Evolutionary conservation across 1,140 invertebrate species (phyloP), one percentile per base, ranked within the genome.

Genomic region (Zaprionus ghesquierei): DNA sequence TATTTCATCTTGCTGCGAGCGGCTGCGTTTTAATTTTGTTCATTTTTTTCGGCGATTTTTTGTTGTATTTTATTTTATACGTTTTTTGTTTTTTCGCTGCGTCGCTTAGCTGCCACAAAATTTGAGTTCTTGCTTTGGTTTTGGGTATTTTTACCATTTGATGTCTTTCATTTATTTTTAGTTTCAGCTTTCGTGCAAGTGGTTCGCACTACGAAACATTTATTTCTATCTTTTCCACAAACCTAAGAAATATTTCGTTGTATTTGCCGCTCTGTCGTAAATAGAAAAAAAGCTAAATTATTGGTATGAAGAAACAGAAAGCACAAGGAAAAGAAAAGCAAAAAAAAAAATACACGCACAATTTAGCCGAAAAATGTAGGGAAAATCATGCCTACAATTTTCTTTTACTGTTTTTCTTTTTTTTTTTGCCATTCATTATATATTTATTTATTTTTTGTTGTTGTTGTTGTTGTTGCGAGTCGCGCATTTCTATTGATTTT

Each of bases 21-120:
- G 75, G 79, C 75, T 86, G 81, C 79, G 51, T 86, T 82, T 89
- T 86, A 86, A 86, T 89, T 86, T 66, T 82, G 75, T 89, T 79
- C 75, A 89, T 87, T 82, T 89, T 81, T 75, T 69, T 60, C 29
- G 27, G 35, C 25, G 13, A 23, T 38, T 38, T 38, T 58, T 46
- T 29, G 29, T 29, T 29, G 25, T 64, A n/a, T 12, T 55, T 46
- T 56, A 31, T 29, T 27, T 29, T 29, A n/a, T 55, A 49, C 44
- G 51, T n/a, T n/a, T n/a, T n/a, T n/a, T n/a, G n/a, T n/a, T n/a
- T n/a, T n/a, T n/a, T n/a, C n/a, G 61, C 20, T 49, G 74, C 46
- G 59, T 62, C 70, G 73, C 58, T 69, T 61, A 64, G 49, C 27
- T 58, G 54, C 79, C 75, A 63, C 60, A 69, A 85, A 62, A 76